phyloP scores from a whole-genome alignment of 2,797 vertebrate species.

The Chaetophractus vellerosus region DNA sequence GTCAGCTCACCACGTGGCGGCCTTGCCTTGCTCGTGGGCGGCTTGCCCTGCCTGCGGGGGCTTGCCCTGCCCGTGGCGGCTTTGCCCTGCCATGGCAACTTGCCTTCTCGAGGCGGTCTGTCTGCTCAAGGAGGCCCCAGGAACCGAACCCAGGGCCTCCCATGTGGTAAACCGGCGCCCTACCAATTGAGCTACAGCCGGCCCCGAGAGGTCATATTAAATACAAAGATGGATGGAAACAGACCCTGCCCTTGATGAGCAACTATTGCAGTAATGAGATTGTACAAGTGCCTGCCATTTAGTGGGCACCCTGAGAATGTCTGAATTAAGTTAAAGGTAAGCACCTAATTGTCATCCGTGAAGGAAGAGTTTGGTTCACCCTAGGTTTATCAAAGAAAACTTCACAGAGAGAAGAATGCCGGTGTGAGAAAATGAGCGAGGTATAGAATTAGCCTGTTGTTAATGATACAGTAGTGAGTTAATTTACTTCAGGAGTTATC shows the following conservation, averaged over 20 bases:
- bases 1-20: too few species aligned
- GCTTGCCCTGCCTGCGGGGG: too few species aligned
- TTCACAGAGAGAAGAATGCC: background rate
- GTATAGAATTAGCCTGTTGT: background rate
- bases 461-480: background rate
- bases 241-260: background rate
- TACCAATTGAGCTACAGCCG: too few species aligned
- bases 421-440: background rate
- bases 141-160: too few species aligned
- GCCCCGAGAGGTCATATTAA: background rate
- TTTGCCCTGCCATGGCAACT: too few species aligned
- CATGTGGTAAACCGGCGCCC: too few species aligned
- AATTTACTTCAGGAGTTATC: background rate
- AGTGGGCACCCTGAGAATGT: background rate
- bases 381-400: background rate
- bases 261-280: background rate
- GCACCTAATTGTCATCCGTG: background rate
- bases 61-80: too few species aligned
- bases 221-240: background rate
- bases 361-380: background rate
- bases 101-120: too few species aligned
- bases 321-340: background rate
- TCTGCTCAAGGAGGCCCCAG: too few species aligned
- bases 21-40: too few species aligned
- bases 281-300: background rate